Evolutionary conservation across 2,113 vertebrate genomes (phyloP), one percentile per base, ranked within the genome.

Genomic region (Xenotilapia caudafasciata): DNA sequence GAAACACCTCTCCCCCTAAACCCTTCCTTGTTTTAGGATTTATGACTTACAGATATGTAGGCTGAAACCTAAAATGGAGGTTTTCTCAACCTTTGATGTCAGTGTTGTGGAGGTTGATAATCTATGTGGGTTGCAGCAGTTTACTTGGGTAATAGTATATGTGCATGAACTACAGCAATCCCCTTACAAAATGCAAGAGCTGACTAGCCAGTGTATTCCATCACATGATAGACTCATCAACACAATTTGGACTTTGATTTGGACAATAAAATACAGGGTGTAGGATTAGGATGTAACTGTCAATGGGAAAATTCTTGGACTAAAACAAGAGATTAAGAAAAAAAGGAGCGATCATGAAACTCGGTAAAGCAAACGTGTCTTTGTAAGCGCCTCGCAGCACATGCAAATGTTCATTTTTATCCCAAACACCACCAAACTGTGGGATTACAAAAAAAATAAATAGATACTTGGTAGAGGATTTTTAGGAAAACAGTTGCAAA

Each of bases 1-100:
- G 75, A 33, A 86, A 88, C 90, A 90, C 79, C 89, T 92, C 88
- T 82, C 33, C 54, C 56, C 73, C 28, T 93, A 92, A 95, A 91
- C 81, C 94, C 75, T 70, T 60, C 82, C 87, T 94, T 94, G 94
- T 95, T 93, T 94, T 33, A 89, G 92, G 93, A 94, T 95, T 93
- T 94, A 83, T 90, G 90, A 92, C 83, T 90, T 89, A 86, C 4
- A 35, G 45, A 35, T 89, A 82, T 58, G 84, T 85, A 83, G 70
- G 90, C 89, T 88, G 89, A 83, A 26, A 82, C 83, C 77, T 68
- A 68, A 89, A 89, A 82, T 86, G 79, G 35, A 92, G 86, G 62
- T 86, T 82, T 88, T 89, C 73, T 86, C 84, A 93, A 90, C 85
- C 93, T 94, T 95, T 94, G 87, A 92, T 91, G 88, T 87, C 33